phyloP scores from a whole-genome alignment of 2,113 vertebrate species.

The Daphoenositta chrysoptera region DNA sequence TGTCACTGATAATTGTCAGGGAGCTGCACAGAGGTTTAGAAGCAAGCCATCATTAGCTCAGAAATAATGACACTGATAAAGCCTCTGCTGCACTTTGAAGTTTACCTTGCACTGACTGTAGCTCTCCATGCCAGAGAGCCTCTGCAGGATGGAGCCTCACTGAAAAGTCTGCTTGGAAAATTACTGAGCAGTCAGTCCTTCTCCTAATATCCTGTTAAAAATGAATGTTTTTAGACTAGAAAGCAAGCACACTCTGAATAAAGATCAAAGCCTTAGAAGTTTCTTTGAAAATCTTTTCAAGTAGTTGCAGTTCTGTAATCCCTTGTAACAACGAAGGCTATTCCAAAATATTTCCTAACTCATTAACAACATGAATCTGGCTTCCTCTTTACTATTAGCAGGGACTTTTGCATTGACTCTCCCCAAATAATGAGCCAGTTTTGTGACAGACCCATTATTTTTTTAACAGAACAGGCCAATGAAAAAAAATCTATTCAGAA shows the following conservation, averaged over 20 bases:
- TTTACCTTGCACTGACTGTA: background rate
- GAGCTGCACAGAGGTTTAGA: background rate
- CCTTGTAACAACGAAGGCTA: background rate
- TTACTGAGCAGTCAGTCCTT: background rate
- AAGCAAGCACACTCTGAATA: slow-evolving; percentile 6
- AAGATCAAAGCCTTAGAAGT: slow-evolving; percentile 35
- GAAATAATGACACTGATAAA: background rate
- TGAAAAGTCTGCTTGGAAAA: slow-evolving; percentile 41
- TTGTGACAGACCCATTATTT: background rate
- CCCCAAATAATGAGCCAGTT: background rate
- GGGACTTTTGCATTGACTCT: background rate
- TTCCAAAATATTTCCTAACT: slow-evolving; percentile 9
- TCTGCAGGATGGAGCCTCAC: background rate
- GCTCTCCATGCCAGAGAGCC: background rate
- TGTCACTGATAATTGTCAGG: background rate
- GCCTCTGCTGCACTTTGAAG: background rate
- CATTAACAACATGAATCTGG: background rate
- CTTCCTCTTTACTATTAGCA: background rate
- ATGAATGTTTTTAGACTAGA: slow-evolving; percentile 13
- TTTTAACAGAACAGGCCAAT: background rate
- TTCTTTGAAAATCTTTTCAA: slow-evolving; percentile 49
- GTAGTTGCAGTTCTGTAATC: background rate
- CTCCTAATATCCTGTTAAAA: slow-evolving; percentile 36
- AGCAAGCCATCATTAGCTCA: background rate
- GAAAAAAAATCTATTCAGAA: background rate